Conservation (phyloP, 2,113 vertebrate genomes). For the Brachionichthys hirsutus region DNA sequence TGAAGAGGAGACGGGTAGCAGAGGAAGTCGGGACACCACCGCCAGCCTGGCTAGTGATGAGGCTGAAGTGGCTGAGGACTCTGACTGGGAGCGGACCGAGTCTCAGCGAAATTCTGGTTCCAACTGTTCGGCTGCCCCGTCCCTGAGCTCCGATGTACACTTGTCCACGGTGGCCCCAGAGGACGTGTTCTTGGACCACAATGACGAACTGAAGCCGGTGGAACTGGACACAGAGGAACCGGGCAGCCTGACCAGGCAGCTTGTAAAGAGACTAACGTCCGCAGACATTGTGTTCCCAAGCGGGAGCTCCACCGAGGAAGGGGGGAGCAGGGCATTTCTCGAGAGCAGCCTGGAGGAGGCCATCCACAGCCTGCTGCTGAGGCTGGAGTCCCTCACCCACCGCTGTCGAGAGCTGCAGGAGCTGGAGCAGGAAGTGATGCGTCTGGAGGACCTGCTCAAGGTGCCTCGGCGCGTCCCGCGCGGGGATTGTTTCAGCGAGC, state of each 20-base stretch:
- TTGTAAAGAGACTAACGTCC: slow-evolving; percentile 92
- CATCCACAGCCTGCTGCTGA: slow-evolving; percentile 86
- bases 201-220: slow-evolving; percentile 88
- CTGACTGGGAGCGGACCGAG: slow-evolving; percentile 74
- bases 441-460: slow-evolving; percentile 94
- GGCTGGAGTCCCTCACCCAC: slow-evolving; percentile 87
- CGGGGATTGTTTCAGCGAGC: too few species aligned
- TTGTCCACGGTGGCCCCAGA: slow-evolving; percentile 53
- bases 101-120: slow-evolving; percentile 61
- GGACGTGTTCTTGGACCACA: slow-evolving; percentile 78
- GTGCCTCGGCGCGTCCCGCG: slow-evolving; percentile 58
- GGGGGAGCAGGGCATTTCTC: slow-evolving; percentile 79
- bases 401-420: slow-evolving; percentile 92
- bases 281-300: slow-evolving; percentile 72
- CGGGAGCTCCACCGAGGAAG: slow-evolving; percentile 32
- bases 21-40: slow-evolving; percentile 61
- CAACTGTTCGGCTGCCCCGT: slow-evolving; percentile 53
- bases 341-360: slow-evolving; percentile 93
- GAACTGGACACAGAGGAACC: slow-evolving; percentile 89
- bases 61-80: slow-evolving; percentile 64
- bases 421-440: slow-evolving; percentile 91
- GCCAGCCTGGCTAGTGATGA: slow-evolving; percentile 71
- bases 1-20: slow-evolving; percentile 54
- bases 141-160: slow-evolving; percentile 69
- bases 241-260: slow-evolving; percentile 91